A percentile compares a stretch with the other conserved stretches of the same genome.
phyloP scores from a whole-genome alignment of 2,113 vertebrate species.

The Nymphicus hollandicus region DNA sequence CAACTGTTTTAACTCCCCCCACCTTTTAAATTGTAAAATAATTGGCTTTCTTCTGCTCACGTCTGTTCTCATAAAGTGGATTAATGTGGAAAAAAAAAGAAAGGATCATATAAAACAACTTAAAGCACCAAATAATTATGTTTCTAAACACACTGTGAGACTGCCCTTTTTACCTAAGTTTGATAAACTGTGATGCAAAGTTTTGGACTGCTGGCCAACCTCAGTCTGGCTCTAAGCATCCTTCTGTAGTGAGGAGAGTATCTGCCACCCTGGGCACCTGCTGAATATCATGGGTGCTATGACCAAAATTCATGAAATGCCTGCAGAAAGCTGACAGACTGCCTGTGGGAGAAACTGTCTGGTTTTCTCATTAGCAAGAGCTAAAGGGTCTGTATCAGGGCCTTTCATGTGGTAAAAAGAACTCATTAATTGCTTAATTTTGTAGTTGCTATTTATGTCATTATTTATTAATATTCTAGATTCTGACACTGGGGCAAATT shows the following conservation, averaged over 20 bases:
- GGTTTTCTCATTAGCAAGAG: slow-evolving; percentile 62
- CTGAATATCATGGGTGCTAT: background rate
- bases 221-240: background rate
- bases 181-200: background rate
- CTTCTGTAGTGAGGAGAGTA: background rate
- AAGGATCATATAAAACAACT: background rate
- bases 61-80: slow-evolving; percentile 4
- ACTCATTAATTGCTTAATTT: slow-evolving; percentile 61
- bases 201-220: background rate
- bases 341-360: slow-evolving; percentile 58
- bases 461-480: slow-evolving; percentile 62
- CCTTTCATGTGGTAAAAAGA: slow-evolving; percentile 58
- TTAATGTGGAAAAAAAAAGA: background rate
- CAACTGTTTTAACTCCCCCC: slow-evolving; percentile 17
- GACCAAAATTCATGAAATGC: slow-evolving; percentile 42
- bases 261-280: background rate
- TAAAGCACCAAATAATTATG: background rate
- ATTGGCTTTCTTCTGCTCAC: slow-evolving; percentile 49
- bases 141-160: background rate
- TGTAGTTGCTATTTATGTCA: slow-evolving; percentile 50
- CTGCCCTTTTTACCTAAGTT: background rate
- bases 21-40: slow-evolving; percentile 48
- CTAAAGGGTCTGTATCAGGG: slow-evolving; percentile 44
- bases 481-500: slow-evolving; percentile 27
- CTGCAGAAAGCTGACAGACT: slow-evolving; percentile 51